phyloP scores from a whole-genome alignment of 2,797 vertebrate genomes.

The Nyctalus aviator region DNA sequence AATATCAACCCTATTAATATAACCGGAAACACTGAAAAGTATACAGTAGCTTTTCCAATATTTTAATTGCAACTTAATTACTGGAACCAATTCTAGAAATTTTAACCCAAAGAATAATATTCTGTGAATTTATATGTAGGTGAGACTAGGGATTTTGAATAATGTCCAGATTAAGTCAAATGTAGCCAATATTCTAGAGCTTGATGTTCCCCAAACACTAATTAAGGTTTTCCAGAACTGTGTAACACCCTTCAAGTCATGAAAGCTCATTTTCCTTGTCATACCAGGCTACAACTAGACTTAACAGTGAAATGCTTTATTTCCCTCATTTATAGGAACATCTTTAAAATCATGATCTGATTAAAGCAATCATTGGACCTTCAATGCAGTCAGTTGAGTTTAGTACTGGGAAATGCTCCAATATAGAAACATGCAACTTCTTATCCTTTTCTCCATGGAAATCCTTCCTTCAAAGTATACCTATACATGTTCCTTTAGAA shows the following conservation, averaged over 20 bases:
- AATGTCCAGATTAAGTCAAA: background rate
- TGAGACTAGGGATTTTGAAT: background rate
- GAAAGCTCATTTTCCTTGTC: slow-evolving; percentile 64
- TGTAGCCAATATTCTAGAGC: background rate
- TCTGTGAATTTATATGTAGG: background rate
- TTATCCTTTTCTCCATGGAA: background rate
- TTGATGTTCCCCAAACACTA: slow-evolving; percentile 46
- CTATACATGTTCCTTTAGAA: background rate
- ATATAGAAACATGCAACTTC: background rate
- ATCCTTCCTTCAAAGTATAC: background rate
- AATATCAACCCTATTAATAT: background rate
- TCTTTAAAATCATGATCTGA: slow-evolving; percentile 15
- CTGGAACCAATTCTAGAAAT: slow-evolving; percentile 41
- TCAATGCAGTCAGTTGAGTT: slow-evolving; percentile 49
- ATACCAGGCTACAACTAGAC: slow-evolving; percentile 27
- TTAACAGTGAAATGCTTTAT: slow-evolving; percentile 46
- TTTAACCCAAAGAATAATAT: background rate
- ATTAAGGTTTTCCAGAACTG: slow-evolving; percentile 49
- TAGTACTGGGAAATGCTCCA: background rate
- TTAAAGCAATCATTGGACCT: slow-evolving; percentile 59
- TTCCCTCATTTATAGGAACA: background rate
- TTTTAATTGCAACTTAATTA: slow-evolving; percentile 48
- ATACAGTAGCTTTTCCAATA: background rate
- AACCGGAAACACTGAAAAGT: slow-evolving; percentile 12
- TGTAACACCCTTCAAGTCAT: slow-evolving; percentile 48